Base-by-base conservation (phyloP, 2,113 vertebrate species). In the Pomatorhinus ruficollis region DNA sequence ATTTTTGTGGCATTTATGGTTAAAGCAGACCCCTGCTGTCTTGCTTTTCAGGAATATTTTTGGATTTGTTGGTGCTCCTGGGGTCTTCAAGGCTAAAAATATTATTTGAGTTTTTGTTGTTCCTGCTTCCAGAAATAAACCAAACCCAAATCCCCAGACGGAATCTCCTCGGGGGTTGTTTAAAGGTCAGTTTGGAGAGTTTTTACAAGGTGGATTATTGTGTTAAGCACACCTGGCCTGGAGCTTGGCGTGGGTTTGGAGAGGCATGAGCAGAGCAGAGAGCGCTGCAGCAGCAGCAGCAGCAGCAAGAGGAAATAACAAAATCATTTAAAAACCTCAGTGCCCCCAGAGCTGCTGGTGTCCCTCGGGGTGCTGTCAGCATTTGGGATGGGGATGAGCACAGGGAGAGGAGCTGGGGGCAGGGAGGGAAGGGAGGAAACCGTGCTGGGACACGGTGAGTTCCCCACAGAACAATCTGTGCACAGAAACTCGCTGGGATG, bases 31-130 rank as follows among this genome's bases (percentile, higher is more conserved):
- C 63, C 74, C 85, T 1, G 2, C 57, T 93, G 49, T 65, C 45
- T 72, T 54, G 70, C 70, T 90, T 94, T 94, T 94, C 90, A 96
- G 63, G 79, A 90, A 76, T 86, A 93, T 90, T 93, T 96, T 90
- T 64, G 88, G 74, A 83, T 86, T 90, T 83, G 68, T 76, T 72
- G 79, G 87, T 45, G 24, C 56, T 92, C 63, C 70, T 49, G 39
- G 50, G 25, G 66, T 92, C 45, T 39, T 83, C 57, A 31, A 45
- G 75, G 50, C 79, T 92, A 74, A 90, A 93, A 93, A 91, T 85
- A 76, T 7, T 35, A 22, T 56, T 71, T 45, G 23, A 45, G 12
- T 11, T 94, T 90, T 87, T 30, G 54, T 91, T 53, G 57, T 37
- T 82, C 40, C 37, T 31, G 60, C 30, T 92, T 71, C 66, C 66